Evolutionary conservation across 2,113 vertebrate genomes (phyloP), one percentile per base, ranked within the genome.

Genomic region (Oceanites oceanicus): DNA sequence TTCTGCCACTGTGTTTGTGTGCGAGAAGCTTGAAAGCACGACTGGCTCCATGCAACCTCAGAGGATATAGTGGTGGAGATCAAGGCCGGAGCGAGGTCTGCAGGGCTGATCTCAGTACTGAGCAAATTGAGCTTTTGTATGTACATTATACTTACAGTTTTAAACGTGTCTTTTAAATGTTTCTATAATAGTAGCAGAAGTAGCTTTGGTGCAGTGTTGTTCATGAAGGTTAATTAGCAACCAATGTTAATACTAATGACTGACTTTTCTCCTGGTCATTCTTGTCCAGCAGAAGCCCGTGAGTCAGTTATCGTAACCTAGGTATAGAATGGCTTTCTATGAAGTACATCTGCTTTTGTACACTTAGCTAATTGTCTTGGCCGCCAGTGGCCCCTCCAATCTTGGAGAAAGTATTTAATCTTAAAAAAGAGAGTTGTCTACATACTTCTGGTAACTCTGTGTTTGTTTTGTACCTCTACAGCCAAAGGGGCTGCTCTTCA

Each of bases 181-280:
- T 75, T 81, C 40, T 49, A 16, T 91, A 78, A 63, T 47, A 72
- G 66, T 27, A 65, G 78, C 58, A 93, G 72, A 70, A 77, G 56
- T 58, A 59, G 55, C 52, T 89, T 71, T 94, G 55, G 40, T 32
- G 29, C 55, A n/a, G 49, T 5, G 1, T 88, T 79, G 75, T 83
- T 94, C 38, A 3, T 23, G 56, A 70, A 45, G 9, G 34, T 80
- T 91, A 87, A 76, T 81, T 94, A 85, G 56, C 66, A 90, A 72
- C 21, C 52, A 25, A 10, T 42, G 49, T 77, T 87, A 30, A 44
- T 49, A 19, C 30, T 68, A 73, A 59, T 55, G 47, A 74, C 66
- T 63, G 89, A 84, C 36, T 87, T 86, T 88, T 94, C 68, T 94
- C 38, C 42, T 94, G 83, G 73, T 74, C 47, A 0, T 82, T 92